Evolutionary conservation across 2,113 vertebrate genomes (phyloP).

Genomic region (Amazona guildingii): DNA sequence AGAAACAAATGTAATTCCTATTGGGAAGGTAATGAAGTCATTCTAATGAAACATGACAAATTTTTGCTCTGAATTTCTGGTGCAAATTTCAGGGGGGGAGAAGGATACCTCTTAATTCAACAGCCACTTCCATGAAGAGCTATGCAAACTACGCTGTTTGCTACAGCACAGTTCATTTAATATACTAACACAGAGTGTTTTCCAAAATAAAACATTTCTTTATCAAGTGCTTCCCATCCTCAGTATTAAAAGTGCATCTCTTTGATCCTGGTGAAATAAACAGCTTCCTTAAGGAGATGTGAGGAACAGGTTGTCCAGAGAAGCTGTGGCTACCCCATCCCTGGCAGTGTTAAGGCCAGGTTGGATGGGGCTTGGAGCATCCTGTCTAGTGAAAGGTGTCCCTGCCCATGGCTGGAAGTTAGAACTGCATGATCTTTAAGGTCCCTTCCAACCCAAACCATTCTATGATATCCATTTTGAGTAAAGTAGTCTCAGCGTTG

Average conservation of each 20-base stretch:
- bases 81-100: neutral
- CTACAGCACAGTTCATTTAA: neutral
- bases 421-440: neutral
- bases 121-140: neutral
- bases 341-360: neutral
- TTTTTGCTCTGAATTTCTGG: constrained; percentile 1
- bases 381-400: neutral
- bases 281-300: neutral
- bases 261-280: neutral
- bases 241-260: neutral
- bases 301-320: neutral
- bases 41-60: neutral
- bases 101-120: neutral
- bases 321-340: neutral
- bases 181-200: neutral
- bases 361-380: neutral
- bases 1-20: neutral
- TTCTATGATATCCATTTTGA: neutral
- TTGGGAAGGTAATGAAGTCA: neutral
- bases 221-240: neutral
- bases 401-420: neutral
- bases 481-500: neutral
- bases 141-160: neutral
- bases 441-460: neutral
- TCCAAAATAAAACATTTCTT: neutral